Base-by-base conservation (phyloP, 2,113 vertebrate genomes). In the Aspidoscelis tigris region DNA sequence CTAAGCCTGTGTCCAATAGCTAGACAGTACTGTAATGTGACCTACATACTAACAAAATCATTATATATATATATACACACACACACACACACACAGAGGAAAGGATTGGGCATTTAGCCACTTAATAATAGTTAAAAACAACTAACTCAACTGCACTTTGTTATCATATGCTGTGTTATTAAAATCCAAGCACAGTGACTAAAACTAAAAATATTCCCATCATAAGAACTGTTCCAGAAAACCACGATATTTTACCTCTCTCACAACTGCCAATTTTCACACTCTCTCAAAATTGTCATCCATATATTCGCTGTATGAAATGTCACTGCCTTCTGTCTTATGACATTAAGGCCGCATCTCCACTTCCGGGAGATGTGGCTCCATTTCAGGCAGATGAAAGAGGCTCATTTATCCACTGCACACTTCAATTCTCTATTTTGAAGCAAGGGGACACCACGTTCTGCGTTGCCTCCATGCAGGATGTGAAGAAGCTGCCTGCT, bases 31-130 rank as follows among this genome's bases (percentile, higher is more conserved):
- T 95, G 97, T 96, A 96, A 96, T 97, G 97, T 98, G 98, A 98
- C 98, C 98, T 98, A 98, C 98, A 98, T 99, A 98, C 97, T 96
- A 98, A 99, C 96, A 96, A 96, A 97, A 97, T 96, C 96, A 94
- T 95, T 96, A 94, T 95, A 93, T 61, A 95, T 97, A 91, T 33
- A 95, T 97, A 91, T 33, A 33, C 1, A 33, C 1, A 33, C 33
- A 33, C 33, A 33, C 33, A 33, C 33, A 33, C 33, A 33, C 33
- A 33, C 33, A 33, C 93, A 91, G 92, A 90, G 93, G 93, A 93
- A 95, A 93, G 88, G 82, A 91, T 93, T 91, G 94, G 92, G 92
- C 94, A 92, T 94, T 95, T 93, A 93, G 96, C 96, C 95, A 95
- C 94, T 95, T 93, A 94, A 95, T 93, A 94, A 92, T 95, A 94